These are phyloP conservation scores for Xestia rhomboidea DNA, from an alignment of 2,888 invertebrate species.

Conservation along the genomic window DNA sequence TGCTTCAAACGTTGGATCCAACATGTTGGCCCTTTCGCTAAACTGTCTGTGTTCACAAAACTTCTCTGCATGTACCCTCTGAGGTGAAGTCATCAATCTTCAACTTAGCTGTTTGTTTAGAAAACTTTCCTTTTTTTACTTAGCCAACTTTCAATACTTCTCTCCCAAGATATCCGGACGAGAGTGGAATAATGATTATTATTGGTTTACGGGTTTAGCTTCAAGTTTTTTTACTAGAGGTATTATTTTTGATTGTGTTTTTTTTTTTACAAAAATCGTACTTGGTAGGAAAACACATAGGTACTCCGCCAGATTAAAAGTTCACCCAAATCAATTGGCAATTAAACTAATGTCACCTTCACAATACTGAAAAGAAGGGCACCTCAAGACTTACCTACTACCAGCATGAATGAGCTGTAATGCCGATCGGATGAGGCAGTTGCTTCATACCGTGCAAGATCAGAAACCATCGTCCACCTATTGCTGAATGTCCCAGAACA, in stretches of 20 bases:
- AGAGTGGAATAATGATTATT: constrained; percentile 78
- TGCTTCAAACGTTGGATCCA: constrained; percentile 3
- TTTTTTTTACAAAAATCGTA: background rate
- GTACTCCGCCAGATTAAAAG: too few relatives aligned
- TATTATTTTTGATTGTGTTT: background rate
- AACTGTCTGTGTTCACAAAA: constrained; percentile 61
- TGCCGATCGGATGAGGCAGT: too few relatives aligned
- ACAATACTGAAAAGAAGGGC: too few relatives aligned
- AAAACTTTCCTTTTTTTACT: constrained; percentile 75
- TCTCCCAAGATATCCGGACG: constrained; percentile 68
- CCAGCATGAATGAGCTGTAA: too few relatives aligned
- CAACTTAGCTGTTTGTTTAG: constrained; percentile 78
- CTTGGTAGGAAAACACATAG: background rate
- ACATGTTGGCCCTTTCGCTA: constrained; percentile 28
- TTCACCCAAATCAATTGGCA: too few relatives aligned
- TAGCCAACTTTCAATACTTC: constrained; percentile 72
- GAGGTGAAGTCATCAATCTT: constrained; percentile 84
- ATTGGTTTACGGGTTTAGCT: constrained; percentile 64
- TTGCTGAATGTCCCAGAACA: too few relatives aligned
- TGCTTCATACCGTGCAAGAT: too few relatives aligned
- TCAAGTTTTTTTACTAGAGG: background rate
- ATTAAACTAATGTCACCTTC: too few relatives aligned
- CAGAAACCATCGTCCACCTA: too few relatives aligned
- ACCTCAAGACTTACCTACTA: too few relatives aligned
- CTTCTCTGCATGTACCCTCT: constrained; percentile 72